These are phyloP conservation scores for Petromus typicus DNA, from an alignment of 2,113 vertebrate species.

Conservation along the genomic window DNA sequence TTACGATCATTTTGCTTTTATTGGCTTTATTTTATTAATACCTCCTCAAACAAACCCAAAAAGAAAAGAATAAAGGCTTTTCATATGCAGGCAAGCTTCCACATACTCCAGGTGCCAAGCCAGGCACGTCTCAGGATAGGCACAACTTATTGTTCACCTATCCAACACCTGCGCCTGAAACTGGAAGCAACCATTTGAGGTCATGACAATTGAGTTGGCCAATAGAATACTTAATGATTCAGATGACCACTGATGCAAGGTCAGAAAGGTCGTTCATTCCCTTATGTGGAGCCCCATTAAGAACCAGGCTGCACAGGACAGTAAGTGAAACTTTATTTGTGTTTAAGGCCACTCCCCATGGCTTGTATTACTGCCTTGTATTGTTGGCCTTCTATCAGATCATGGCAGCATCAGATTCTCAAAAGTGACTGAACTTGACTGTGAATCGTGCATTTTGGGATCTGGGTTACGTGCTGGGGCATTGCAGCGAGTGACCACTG, in stretches of 20 bases:
- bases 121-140: neutral
- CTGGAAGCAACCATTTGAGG: neutral
- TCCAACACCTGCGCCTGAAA: neutral
- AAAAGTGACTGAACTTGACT: neutral
- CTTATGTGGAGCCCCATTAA: neutral
- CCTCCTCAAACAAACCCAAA: constrained; percentile 18
- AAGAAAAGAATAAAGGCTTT: constrained; percentile 27
- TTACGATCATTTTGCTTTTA: constrained; percentile 63
- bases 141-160: neutral
- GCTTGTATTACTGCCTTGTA: neutral
- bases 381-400: neutral
- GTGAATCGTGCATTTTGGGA: neutral
- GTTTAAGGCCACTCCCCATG: neutral
- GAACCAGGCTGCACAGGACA: neutral
- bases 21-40: constrained; percentile 71
- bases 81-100: neutral
- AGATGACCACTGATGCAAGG: neutral
- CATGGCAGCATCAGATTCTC: neutral
- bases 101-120: neutral
- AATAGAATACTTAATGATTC: neutral
- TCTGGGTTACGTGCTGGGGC: neutral
- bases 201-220: neutral
- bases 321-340: neutral
- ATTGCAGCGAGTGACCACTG: neutral
- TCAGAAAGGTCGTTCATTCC: neutral